Conservation (phyloP, 2,888 invertebrate genomes). For the Drosophila colorata region DNA sequence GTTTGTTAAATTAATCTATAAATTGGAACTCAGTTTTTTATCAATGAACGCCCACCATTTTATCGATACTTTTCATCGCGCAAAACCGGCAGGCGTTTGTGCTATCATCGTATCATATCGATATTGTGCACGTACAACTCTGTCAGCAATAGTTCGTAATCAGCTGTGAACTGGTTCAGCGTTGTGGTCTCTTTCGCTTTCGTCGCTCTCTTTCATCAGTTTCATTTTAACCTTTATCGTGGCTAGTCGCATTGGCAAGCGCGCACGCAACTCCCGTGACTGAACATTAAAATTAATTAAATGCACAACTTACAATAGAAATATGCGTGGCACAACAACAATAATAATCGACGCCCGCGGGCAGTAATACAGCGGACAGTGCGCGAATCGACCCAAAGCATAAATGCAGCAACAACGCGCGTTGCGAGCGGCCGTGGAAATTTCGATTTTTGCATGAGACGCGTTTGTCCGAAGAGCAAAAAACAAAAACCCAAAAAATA, state of each 20-base stretch:
- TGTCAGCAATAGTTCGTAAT: background rate
- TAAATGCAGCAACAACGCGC: slow-evolving; percentile 39
- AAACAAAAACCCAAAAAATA: slow-evolving; percentile 13
- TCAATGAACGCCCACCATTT: slow-evolving; percentile 70
- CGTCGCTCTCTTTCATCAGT: slow-evolving; percentile 46
- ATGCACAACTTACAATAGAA: slow-evolving; percentile 47
- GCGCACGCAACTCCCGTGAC: slow-evolving; percentile 30
- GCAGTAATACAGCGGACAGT: slow-evolving; percentile 21
- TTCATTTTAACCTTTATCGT: slow-evolving; percentile 51
- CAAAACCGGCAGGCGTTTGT: slow-evolving; percentile 8
- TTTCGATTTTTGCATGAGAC: slow-evolving; percentile 70
- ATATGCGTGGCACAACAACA: slow-evolving; percentile 47
- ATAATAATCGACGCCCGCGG: slow-evolving; percentile 24
- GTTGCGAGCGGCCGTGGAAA: slow-evolving; percentile 63
- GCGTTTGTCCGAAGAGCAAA: slow-evolving; percentile 32
- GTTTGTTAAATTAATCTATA: slow-evolving; percentile 15
- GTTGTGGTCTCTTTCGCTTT: slow-evolving; percentile 31
- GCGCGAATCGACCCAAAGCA: slow-evolving; percentile 19
- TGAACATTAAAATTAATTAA: slow-evolving; percentile 57
- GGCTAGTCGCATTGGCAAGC: slow-evolving; percentile 1
- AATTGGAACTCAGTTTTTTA: slow-evolving; percentile 54
- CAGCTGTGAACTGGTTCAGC: slow-evolving; percentile 54
- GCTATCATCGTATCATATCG: no score
- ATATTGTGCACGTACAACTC: slow-evolving; percentile 13
- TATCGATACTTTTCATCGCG: slow-evolving; percentile 39